phyloP scores from a whole-genome alignment of 2,888 invertebrate species.

The Temnothorax unifasciatus region DNA sequence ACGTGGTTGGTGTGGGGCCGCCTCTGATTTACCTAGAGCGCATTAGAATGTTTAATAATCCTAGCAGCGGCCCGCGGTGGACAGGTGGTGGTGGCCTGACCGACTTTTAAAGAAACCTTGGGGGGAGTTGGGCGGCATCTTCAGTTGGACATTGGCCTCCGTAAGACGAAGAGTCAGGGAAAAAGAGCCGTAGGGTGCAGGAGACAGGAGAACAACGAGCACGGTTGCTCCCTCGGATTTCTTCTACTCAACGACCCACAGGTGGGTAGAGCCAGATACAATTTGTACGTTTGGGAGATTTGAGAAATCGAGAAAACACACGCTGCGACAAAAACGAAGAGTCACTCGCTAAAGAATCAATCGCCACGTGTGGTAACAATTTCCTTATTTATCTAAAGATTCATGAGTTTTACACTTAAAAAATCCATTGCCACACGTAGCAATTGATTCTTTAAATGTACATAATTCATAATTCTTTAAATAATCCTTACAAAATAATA shows the following conservation, averaged over 20 bases:
- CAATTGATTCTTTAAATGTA: not conserved
- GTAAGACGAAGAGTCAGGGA: slow-evolving; percentile 84
- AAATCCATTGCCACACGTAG: not conserved
- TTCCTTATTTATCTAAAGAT: too few species aligned
- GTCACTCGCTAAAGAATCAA: not conserved
- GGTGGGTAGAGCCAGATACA: slow-evolving; percentile 37
- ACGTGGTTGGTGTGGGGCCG: slow-evolving; percentile 58
- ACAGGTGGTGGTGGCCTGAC: slow-evolving; percentile 83
- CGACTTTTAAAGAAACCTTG: slow-evolving; percentile 84
- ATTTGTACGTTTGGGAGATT: slow-evolving; percentile 9
- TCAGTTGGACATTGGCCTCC: slow-evolving; percentile 86
- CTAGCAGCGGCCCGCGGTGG: slow-evolving; percentile 70
- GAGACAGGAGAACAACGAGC: slow-evolving; percentile 71
- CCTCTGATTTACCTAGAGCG: slow-evolving; percentile 75
- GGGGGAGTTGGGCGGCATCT: slow-evolving; percentile 84
- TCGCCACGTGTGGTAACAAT: not conserved
- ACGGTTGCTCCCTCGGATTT: slow-evolving; percentile 47
- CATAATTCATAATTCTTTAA: not conserved
- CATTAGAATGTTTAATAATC: slow-evolving; percentile 84
- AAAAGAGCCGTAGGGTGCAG: slow-evolving; percentile 82
- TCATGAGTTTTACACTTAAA: too few species aligned
- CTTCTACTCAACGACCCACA: slow-evolving; percentile 49
- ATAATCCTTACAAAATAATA: not conserved
- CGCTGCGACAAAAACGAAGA: not conserved
- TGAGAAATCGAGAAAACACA: not conserved